Evolutionary conservation across 2,113 vertebrate species (phyloP), one percentile per base, ranked within the genome.

Genomic region (Poeciliopsis turrubarensis): DNA sequence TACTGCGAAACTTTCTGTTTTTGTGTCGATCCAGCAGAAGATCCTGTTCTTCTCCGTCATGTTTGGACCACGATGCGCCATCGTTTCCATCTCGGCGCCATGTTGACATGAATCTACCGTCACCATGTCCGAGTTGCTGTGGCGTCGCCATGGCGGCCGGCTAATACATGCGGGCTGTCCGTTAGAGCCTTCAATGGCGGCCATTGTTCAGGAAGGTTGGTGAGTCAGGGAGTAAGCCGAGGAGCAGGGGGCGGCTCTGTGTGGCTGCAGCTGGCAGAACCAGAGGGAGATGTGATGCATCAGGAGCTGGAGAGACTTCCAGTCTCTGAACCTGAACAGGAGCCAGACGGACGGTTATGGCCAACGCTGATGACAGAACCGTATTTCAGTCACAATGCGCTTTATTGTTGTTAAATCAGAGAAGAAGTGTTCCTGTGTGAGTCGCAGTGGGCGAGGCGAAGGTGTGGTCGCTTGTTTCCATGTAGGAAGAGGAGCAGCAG

Each of bases 141-240:
- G 79, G 76, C 41, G 89, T 91, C 64, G 75, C 87, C 85, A 87
- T 91, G 86, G 88, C 84, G 73, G 89, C 93, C 63, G 76, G 81
- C 70, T 92, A 91, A 92, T 88, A 88, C 79, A 86, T 84, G 78
- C 85, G 90, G 91, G 84, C 89, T 91, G 93, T 85, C 86, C 79
- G 86, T 87, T 88, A 81, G 79, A 83, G 85, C 73, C 68, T 91
- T 94, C 86, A 94, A 94, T 93, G 87, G 91, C 77, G 68, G 87
- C 78, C 89, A 92, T 94, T 94, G 93, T 94, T 94, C 87, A 44
- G 79, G 60, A 0, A 4, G 75, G 85, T 74, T 72, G 82, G 88
- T 92, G 92, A 91, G 86, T 93, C 90, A 92, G 79, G 83, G 72
- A 69, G 79, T 77, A 74, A 66, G 64, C 34, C 34, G 73, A 65